A percentile compares a stretch with the other conserved stretches of the same genome.
phyloP scores from a whole-genome alignment of 2,113 vertebrate genomes.

The Leptodactylus fuscus region DNA sequence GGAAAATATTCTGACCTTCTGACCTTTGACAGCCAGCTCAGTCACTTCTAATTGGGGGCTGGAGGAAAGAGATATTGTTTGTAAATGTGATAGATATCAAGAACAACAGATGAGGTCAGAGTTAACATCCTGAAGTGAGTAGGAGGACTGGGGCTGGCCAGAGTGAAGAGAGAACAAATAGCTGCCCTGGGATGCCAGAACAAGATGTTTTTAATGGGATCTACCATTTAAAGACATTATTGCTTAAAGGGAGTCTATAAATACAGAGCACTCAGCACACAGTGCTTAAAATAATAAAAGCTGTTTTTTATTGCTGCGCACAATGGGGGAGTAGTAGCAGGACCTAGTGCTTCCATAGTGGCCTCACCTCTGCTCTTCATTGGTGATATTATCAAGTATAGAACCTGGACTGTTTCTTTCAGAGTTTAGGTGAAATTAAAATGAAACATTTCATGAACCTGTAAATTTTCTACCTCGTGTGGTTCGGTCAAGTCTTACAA shows the following conservation, averaged over 20 bases:
- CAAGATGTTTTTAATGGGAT: conserved; percentile 52
- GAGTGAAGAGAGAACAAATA: conserved; percentile 27
- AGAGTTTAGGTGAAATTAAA: conserved; percentile 32
- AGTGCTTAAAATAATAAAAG: conserved; percentile 48
- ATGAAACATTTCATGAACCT: neutral
- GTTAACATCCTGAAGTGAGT: conserved; percentile 50
- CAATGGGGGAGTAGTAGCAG: conserved; percentile 22
- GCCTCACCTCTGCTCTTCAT: conserved; percentile 32
- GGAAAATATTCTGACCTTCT: conserved; percentile 43
- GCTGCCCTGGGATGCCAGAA: conserved; percentile 38
- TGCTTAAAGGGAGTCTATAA: conserved; percentile 56
- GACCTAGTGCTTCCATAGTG: conserved; percentile 13
- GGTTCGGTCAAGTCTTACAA: neutral
- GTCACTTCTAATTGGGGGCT: conserved; percentile 28
- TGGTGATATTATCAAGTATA: conserved; percentile 31
- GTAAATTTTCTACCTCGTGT: neutral
- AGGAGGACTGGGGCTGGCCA: conserved; percentile 16
- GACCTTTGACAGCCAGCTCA: conserved; percentile 42
- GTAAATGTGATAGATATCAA: conserved; percentile 41
- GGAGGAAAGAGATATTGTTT: conserved; percentile 38
- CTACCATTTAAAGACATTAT: conserved; percentile 52
- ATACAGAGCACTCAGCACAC: conserved; percentile 52
- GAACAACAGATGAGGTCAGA: conserved; percentile 44
- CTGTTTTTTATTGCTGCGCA: conserved; percentile 35
- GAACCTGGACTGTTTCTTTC: conserved; percentile 32